Evolutionary conservation across 2,797 vertebrate species (phyloP).

Genomic region (Otolemur crassicaudatus): DNA sequence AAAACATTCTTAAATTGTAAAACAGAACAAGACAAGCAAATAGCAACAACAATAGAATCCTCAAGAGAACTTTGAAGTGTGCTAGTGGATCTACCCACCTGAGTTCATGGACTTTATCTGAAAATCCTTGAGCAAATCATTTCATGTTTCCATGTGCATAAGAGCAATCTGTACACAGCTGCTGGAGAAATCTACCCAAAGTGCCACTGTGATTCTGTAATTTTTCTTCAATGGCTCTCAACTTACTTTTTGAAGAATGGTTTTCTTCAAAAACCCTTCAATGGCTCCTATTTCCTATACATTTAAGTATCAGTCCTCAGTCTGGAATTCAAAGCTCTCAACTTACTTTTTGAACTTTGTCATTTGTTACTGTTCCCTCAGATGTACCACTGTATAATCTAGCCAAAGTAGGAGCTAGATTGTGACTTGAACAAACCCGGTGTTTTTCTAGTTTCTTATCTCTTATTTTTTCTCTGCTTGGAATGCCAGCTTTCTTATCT

Average conservation of each 20-base stretch:
- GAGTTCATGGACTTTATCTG: background rate
- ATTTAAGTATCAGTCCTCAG: background rate
- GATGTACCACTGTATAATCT: background rate
- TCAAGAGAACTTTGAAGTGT: slow-evolving; percentile 11
- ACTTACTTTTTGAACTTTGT: background rate
- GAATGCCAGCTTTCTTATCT: background rate
- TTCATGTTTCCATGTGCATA: background rate
- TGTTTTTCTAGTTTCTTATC: slow-evolving; percentile 17
- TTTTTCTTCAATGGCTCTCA: background rate
- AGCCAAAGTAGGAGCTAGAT: background rate
- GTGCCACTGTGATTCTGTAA: background rate
- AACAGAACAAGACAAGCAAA: background rate
- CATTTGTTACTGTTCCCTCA: background rate
- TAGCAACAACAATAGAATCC: background rate
- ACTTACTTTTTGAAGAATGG: too few relatives aligned
- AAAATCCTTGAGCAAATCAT: background rate
- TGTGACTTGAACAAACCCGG: background rate
- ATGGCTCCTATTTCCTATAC: background rate
- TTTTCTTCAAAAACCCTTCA: background rate
- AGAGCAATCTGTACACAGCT: background rate
- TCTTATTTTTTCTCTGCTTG: background rate
- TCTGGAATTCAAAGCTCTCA: slow-evolving; percentile 4
- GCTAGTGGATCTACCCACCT: background rate
- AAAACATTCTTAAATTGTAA: background rate
- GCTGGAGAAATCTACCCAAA: background rate